These are phyloP conservation scores for Cepphus grylle DNA, from an alignment of 2,113 vertebrate species.

Conservation along the genomic window DNA sequence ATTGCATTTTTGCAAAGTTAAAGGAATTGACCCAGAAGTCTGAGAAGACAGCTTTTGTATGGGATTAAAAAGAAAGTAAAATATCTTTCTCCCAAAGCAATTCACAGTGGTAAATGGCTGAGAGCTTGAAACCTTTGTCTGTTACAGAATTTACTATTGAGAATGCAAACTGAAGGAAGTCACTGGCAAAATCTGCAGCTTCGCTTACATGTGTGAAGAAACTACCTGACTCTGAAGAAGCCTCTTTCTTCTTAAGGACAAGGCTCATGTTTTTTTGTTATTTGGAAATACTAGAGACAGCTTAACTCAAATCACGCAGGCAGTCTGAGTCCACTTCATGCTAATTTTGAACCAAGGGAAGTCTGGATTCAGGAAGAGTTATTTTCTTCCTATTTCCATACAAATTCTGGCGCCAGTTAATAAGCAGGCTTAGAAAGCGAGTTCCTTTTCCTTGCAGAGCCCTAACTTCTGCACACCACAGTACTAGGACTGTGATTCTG, in stretches of 20 bases:
- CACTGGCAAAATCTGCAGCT: neutral
- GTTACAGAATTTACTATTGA: neutral
- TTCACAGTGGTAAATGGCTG: neutral
- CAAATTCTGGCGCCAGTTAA: neutral
- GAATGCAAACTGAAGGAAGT: slow-evolving; percentile 1
- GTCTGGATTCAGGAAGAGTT: neutral
- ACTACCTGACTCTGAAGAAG: neutral
- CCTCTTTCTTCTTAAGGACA: neutral
- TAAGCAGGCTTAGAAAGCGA: neutral
- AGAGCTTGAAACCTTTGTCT: neutral
- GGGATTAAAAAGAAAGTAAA: neutral
- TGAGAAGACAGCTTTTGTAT: neutral
- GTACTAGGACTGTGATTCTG: neutral
- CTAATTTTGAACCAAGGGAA: neutral
- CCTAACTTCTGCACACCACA: neutral
- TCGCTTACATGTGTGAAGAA: neutral
- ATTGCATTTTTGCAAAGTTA: neutral
- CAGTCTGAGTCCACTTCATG: neutral
- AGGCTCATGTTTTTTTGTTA: neutral
- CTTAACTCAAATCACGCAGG: neutral
- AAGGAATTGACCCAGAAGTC: slow-evolving; percentile 12
- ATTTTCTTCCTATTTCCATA: neutral
- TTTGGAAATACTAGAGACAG: neutral
- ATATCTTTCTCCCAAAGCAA: neutral
- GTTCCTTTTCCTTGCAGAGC: neutral